Percentiles rank a stretch among this genome's conserved stretches.
phyloP scores from a whole-genome alignment of 2,888 invertebrate genomes.

The Epinotia demarniana region DNA sequence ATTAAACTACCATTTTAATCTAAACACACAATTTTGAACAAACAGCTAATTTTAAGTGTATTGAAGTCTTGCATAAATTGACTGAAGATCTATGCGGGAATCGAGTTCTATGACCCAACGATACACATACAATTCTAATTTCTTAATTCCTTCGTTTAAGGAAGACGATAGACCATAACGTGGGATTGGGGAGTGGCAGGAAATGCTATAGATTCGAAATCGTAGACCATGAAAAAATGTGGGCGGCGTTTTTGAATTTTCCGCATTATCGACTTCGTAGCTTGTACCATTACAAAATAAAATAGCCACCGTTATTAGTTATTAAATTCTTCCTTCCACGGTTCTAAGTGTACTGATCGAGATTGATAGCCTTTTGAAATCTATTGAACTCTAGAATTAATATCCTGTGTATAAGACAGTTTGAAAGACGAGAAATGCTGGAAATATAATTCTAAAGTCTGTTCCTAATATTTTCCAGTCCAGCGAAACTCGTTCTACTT shows the following conservation, averaged over 20 bases:
- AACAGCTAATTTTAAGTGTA: conserved; percentile 8
- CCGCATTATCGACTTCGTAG: conserved; percentile 37
- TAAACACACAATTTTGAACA: not conserved
- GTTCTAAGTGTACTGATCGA: conserved; percentile 14
- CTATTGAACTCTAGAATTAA: not conserved
- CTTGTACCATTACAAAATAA: conserved; percentile 21
- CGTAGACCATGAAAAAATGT: conserved; percentile 44
- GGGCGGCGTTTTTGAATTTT: conserved; percentile 42
- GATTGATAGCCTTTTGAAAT: conserved; percentile 1
- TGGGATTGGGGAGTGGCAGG: conserved; percentile 38
- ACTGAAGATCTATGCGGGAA: not conserved
- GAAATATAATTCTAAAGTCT: conserved; percentile 11
- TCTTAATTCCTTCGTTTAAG: conserved; percentile 39
- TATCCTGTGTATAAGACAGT: not conserved
- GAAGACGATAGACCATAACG: conserved; percentile 42
- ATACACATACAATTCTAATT: conserved; percentile 30
- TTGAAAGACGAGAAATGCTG: not conserved
- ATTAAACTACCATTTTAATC: too few relatives aligned
- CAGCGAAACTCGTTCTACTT: not conserved
- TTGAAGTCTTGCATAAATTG: conserved; percentile 16
- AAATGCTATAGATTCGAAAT: conserved; percentile 40
- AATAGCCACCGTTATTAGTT: conserved; percentile 2
- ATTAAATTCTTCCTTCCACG: conserved; percentile 12
- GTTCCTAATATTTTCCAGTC: not conserved
- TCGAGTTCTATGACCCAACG: conserved; percentile 19